Evolutionary conservation across 2,797 vertebrate species (phyloP).

Genomic region (Bradypodion ventrale): DNA sequence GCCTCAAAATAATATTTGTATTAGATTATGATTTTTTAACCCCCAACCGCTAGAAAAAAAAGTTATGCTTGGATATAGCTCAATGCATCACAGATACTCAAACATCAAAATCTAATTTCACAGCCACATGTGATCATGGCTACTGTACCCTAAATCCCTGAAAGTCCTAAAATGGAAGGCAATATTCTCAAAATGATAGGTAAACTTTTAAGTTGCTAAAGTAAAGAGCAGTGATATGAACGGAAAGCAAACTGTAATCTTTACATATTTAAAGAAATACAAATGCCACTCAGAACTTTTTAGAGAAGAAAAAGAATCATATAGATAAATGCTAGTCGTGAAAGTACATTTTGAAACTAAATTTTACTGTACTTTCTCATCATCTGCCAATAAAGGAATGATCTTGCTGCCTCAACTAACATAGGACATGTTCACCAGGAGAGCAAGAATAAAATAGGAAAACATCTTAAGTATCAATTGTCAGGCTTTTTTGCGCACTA

Average conservation of each 20-base stretch:
- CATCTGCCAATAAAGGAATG: conserved; percentile 56
- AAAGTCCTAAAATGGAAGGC: neutral
- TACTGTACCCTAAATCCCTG: neutral
- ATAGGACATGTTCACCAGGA: conserved; percentile 16
- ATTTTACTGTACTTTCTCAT: conserved; percentile 56
- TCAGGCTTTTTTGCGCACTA: conserved; percentile 16
- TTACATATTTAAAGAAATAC: conserved; percentile 51
- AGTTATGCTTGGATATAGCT: neutral
- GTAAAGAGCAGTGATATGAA: neutral
- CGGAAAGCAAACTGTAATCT: conserved; percentile 29
- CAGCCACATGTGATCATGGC: neutral
- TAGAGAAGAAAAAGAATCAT: conserved; percentile 51
- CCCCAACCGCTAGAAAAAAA: neutral
- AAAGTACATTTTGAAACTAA: conserved; percentile 64
- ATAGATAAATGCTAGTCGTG: conserved; percentile 61
- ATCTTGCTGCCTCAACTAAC: conserved; percentile 38
- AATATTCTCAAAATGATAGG: too few relatives aligned
- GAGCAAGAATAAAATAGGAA: conserved; percentile 31
- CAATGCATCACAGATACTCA: neutral
- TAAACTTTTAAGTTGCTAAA: neutral
- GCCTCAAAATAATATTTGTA: neutral
- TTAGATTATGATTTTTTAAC: neutral
- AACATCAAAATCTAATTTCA: neutral
- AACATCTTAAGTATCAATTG: conserved; percentile 42
- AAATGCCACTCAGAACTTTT: conserved; percentile 49